These are phyloP conservation scores for Pungitius pungitius DNA, from an alignment of 2,113 vertebrate species.

Conservation along the genomic window DNA sequence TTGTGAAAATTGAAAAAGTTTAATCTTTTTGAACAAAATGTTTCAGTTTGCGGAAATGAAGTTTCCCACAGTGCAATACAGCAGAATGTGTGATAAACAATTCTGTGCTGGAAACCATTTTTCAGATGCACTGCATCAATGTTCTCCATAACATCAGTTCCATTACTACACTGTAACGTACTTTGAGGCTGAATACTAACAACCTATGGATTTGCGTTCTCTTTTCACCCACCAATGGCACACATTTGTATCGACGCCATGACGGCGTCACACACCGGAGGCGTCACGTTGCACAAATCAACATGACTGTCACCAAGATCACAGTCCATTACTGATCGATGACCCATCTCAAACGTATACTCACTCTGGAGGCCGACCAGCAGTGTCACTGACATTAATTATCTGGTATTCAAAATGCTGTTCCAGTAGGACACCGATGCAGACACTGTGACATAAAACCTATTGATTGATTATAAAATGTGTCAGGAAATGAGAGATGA, in stretches of 20 bases:
- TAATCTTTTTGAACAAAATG: neutral
- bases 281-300: slow-evolving; percentile 30
- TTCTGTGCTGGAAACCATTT: neutral
- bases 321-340: slow-evolving; percentile 34
- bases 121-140: neutral
- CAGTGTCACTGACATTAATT: slow-evolving; percentile 8
- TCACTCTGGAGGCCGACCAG: slow-evolving; percentile 6
- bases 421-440: neutral
- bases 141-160: neutral
- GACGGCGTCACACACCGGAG: neutral
- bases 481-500: neutral
- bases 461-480: slow-evolving; percentile 1
- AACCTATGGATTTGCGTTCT: neutral
- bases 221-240: neutral
- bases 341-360: slow-evolving; percentile 21
- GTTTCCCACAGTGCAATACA: neutral
- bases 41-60: neutral
- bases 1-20: neutral
- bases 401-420: neutral
- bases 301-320: slow-evolving; percentile 21
- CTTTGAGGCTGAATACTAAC: neutral
- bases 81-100: neutral
- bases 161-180: neutral
- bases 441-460: slow-evolving; percentile 1
- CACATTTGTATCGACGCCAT: neutral